Conservation (phyloP, 2,888 invertebrate genomes). For the Phyllotreta striolata region DNA sequence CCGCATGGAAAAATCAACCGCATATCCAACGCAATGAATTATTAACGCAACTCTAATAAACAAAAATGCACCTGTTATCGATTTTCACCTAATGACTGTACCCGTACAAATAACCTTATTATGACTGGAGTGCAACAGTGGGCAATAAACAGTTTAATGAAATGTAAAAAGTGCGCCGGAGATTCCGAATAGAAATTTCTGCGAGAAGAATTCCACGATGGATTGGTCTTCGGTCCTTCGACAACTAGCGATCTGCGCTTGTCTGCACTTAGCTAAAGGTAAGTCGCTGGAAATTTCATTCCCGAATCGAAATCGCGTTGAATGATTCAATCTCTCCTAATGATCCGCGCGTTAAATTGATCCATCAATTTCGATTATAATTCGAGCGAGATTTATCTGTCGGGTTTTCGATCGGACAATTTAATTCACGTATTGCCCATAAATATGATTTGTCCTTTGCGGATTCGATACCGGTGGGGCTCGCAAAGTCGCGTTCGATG, state of each 20-base stretch:
- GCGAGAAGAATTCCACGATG: not conserved
- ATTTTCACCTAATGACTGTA: conserved; percentile 17
- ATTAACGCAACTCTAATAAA: not conserved
- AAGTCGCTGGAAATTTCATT: conserved; percentile 2
- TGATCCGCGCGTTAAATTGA: conserved; percentile 14
- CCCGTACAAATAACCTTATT: conserved; percentile 1
- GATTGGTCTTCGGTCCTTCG: conserved; percentile 21
- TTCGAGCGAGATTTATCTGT: conserved; percentile 29
- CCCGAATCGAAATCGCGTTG: not conserved
- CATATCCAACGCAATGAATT: conserved; percentile 3
- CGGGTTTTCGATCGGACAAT: conserved; percentile 28
- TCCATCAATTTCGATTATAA: conserved; percentile 29
- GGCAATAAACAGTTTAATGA: conserved; percentile 7
- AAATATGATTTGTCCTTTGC: conserved; percentile 37
- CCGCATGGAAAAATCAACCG: conserved; percentile 1
- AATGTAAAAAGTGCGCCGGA: conserved; percentile 9
- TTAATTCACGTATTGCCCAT: conserved; percentile 32
- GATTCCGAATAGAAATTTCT: not conserved
- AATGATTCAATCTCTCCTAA: too few species aligned
- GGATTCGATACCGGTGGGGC: conserved; percentile 21
- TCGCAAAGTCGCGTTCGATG: conserved; percentile 18
- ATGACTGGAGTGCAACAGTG: conserved; percentile 13
- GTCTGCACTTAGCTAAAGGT: conserved; percentile 18
- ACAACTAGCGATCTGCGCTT: conserved; percentile 13
- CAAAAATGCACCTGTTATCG: conserved; percentile 16